Percentiles rank a stretch among this genome's conserved stretches.
phyloP scores from a whole-genome alignment of 2,888 invertebrate genomes.

The Protula sp. region DNA sequence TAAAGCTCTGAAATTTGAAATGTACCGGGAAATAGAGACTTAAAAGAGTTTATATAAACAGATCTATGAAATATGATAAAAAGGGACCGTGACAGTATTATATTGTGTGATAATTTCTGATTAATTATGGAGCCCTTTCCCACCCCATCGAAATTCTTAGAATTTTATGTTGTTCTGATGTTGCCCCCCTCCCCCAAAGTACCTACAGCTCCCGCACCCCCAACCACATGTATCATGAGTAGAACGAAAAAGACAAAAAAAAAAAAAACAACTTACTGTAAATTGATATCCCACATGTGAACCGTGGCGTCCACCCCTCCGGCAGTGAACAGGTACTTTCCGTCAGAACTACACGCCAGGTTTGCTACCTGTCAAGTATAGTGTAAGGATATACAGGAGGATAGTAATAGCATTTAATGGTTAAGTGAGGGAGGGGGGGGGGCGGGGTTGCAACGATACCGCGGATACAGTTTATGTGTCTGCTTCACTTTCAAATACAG shows the following conservation, averaged over 20 bases:
- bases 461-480: too few species aligned
- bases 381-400: too few species aligned
- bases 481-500: too few species aligned
- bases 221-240: too few species aligned
- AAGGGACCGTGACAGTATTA: neutral
- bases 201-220: too few species aligned
- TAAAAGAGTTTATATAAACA: neutral
- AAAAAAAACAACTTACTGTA: slow-evolving; percentile 58
- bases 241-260: too few species aligned
- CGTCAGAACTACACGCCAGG: slow-evolving; percentile 55
- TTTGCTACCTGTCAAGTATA: slow-evolving; percentile 36
- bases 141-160: too few species aligned
- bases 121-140: too few species aligned
- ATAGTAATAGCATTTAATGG: neutral
- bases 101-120: neutral
- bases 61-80: neutral
- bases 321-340: slow-evolving; percentile 59
- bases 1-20: slow-evolving; percentile 35
- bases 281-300: slow-evolving; percentile 61
- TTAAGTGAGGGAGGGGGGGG: too few species aligned
- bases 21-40: neutral
- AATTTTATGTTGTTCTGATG: too few species aligned
- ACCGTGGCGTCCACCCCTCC: slow-evolving; percentile 59
- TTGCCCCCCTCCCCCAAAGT: too few species aligned
- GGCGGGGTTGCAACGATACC: too few species aligned